A percentile compares a stretch with the other conserved stretches of the same genome.
These are phyloP conservation scores for Cervus canadensis DNA, from an alignment of 2,113 vertebrate species.

Conservation along the genomic window DNA sequence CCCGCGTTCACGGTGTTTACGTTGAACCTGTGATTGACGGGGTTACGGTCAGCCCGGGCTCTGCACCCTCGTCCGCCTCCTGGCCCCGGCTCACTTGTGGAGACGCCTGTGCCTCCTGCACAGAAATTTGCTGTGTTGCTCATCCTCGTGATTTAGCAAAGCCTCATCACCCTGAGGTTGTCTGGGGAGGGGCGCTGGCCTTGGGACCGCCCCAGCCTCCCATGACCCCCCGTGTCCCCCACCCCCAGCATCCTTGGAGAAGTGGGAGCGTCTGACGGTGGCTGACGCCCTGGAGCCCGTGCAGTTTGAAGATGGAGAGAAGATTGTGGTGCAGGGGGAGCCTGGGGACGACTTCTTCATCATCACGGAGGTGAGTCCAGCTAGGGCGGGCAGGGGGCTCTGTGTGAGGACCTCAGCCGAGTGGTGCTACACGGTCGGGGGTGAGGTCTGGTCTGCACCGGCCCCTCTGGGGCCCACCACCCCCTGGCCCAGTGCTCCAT, in stretches of 20 bases:
- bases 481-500: rapidly evolving
- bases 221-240: neutral
- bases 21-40: neutral
- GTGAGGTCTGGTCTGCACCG: rapidly evolving
- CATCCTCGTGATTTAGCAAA: neutral
- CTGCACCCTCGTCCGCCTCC: neutral
- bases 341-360: slow-evolving; percentile 97
- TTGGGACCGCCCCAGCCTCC: rapidly evolving
- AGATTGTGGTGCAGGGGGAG: slow-evolving; percentile 96
- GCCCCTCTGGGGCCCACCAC: neutral
- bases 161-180: neutral
- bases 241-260: slow-evolving; percentile 93
- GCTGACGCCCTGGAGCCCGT: slow-evolving; percentile 95
- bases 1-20: rapidly evolving
- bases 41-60: neutral
- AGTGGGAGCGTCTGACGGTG: slow-evolving; percentile 97
- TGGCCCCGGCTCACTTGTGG: rapidly evolving
- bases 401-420: rapidly evolving
- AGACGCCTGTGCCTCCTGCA: neutral
- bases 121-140: neutral
- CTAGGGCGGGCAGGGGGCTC: rapidly evolving
- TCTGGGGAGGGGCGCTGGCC: neutral
- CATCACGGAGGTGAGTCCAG: slow-evolving; percentile 92
- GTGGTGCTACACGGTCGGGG: neutral
- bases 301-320: slow-evolving; percentile 97